phyloP scores from a whole-genome alignment of 2,113 vertebrate species.

The Polypterus senegalus region DNA sequence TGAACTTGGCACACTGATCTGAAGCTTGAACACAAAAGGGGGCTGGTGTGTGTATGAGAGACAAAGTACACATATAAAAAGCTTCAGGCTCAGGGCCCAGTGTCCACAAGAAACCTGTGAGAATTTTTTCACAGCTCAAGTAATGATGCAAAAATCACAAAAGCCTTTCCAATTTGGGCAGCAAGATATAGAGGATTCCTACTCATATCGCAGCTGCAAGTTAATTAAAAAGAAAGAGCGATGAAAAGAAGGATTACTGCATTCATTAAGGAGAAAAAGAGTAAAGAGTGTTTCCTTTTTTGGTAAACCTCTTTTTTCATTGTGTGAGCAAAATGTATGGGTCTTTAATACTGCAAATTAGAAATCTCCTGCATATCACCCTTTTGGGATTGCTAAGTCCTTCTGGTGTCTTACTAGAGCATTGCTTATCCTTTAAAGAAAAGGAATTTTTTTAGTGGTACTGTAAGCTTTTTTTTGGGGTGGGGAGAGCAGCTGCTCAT shows the following conservation, averaged over 20 bases:
- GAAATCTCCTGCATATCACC: slow-evolving; percentile 14
- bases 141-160: slow-evolving; percentile 8
- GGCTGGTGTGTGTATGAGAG: slow-evolving; percentile 1
- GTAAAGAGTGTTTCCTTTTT: slow-evolving; percentile 14
- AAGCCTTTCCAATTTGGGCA: slow-evolving; percentile 9
- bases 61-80: not conserved
- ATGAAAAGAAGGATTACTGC: slow-evolving; percentile 19
- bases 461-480: slow-evolving; percentile 5
- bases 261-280: slow-evolving; percentile 11
- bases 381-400: slow-evolving; percentile 12
- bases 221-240: slow-evolving; percentile 15
- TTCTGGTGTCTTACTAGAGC: slow-evolving; percentile 3
- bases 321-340: slow-evolving; percentile 4
- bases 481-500: slow-evolving; percentile 3
- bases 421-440: slow-evolving; percentile 11
- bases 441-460: slow-evolving; percentile 6
- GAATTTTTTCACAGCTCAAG: slow-evolving; percentile 12
- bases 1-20: slow-evolving; percentile 11
- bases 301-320: slow-evolving; percentile 5
- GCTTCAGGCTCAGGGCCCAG: slow-evolving; percentile 4
- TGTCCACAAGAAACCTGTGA: slow-evolving; percentile 9
- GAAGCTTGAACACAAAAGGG: slow-evolving; percentile 6
- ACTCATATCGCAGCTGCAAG: slow-evolving; percentile 16
- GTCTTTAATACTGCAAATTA: slow-evolving; percentile 13
- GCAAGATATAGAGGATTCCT: slow-evolving; percentile 9